A percentile compares a stretch with the other conserved stretches of the same genome.
Conservation (phyloP, 92 coral and sea anemone genomes). For the Parazoanthus darwini region DNA sequence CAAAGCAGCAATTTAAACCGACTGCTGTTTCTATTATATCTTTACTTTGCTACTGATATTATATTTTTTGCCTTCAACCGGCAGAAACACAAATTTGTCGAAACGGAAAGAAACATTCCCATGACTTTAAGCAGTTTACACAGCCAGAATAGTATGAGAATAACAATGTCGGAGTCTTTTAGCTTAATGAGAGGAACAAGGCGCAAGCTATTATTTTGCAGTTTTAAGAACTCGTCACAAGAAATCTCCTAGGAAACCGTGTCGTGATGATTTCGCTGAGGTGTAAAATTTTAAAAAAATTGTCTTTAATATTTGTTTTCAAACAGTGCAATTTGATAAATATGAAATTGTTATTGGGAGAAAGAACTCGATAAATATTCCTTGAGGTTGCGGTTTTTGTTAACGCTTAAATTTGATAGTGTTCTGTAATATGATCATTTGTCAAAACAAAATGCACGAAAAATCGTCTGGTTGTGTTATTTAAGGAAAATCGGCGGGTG, state of each 20-base stretch:
- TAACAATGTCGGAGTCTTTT: not conserved
- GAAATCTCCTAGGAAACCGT: not conserved
- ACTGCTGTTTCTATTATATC: not conserved
- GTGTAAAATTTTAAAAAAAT: not conserved
- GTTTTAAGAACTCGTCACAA: not conserved
- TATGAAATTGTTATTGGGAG: not conserved
- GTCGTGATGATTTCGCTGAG: not conserved
- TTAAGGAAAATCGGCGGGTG: not conserved
- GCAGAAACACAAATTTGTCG: not conserved
- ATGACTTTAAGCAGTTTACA: not conserved
- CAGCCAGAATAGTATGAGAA: not conserved
- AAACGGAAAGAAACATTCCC: not conserved
- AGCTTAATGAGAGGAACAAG: not conserved
- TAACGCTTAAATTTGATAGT: no score
- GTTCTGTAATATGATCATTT: not conserved
- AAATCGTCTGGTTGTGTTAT: not conserved
- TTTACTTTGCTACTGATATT: no score
- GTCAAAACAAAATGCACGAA: not conserved
- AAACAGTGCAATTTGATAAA: not conserved
- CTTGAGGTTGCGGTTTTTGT: not conserved
- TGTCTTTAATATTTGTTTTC: not conserved
- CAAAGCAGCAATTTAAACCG: not conserved
- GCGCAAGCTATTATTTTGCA: constrained; percentile 1
- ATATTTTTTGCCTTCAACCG: not conserved
- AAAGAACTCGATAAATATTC: not conserved